These are phyloP conservation scores for Drosophila suboccidentalis DNA, from an alignment of 2,888 invertebrate species.

Conservation along the genomic window DNA sequence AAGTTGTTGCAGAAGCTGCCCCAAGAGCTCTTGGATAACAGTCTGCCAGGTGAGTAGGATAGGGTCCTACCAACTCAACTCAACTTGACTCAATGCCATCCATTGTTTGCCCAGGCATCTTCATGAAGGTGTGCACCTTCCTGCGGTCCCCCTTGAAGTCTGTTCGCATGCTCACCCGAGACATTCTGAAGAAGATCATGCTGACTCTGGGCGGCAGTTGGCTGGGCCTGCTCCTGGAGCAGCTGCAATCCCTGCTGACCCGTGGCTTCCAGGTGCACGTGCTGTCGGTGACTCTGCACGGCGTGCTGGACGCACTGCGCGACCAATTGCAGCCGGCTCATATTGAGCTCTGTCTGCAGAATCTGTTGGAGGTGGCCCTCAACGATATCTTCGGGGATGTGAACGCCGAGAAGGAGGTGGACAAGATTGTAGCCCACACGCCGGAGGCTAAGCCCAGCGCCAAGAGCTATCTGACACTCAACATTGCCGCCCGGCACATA, in stretches of 20 bases:
- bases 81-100: too few species aligned
- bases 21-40: constrained; percentile 89
- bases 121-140: constrained; percentile 95
- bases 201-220: constrained; percentile 93
- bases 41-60: constrained; percentile 88
- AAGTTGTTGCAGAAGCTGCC: constrained; percentile 96
- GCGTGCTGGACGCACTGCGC: constrained; percentile 91
- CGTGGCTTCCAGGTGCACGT: constrained; percentile 98
- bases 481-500: constrained; percentile 92
- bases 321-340: constrained; percentile 90
- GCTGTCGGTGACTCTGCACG: constrained; percentile 94
- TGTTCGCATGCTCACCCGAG: constrained; percentile 93
- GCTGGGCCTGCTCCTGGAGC: constrained; percentile 91
- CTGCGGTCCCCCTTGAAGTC: constrained; percentile 95
- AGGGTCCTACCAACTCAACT: too few species aligned
- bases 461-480: constrained; percentile 94
- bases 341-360: constrained; percentile 91
- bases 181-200: constrained; percentile 97
- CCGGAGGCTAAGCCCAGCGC: constrained; percentile 93
- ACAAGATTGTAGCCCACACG: constrained; percentile 92
- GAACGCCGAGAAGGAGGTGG: constrained; percentile 96
- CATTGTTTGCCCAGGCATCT: constrained; percentile 87
- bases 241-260: constrained; percentile 92
- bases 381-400: constrained; percentile 95
- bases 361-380: constrained; percentile 93